Evolutionary conservation across 2,888 invertebrate genomes (phyloP).

Genomic region (Caenorhabditis virilis): DNA sequence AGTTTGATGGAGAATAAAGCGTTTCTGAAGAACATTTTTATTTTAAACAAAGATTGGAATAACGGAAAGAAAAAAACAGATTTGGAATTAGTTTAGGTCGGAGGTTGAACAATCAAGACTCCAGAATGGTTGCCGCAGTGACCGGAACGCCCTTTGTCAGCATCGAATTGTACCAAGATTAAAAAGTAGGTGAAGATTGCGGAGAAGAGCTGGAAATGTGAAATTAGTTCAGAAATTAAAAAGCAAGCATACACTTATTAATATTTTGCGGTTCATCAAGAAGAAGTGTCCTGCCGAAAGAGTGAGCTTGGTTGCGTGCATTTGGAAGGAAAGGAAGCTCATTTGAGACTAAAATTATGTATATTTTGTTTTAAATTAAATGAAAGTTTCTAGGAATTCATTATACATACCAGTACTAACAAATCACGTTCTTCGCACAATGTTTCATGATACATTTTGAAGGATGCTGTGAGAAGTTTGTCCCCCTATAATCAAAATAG

Average conservation of each 20-base stretch:
- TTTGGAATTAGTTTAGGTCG: conserved; percentile 5
- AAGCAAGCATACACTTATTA: conserved; percentile 38
- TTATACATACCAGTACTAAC: conserved; percentile 42
- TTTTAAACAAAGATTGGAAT: background rate
- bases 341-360: conserved; percentile 46
- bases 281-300: conserved; percentile 49
- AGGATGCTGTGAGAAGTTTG: conserved; percentile 45
- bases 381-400: too few relatives aligned
- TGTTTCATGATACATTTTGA: conserved; percentile 56
- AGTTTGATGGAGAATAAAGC: background rate
- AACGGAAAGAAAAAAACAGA: background rate
- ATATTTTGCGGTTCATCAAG: conserved; percentile 51
- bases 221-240: background rate
- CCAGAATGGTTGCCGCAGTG: conserved; percentile 28
- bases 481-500: conserved; percentile 47
- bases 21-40: background rate
- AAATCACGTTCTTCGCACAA: conserved; percentile 50
- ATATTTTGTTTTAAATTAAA: background rate
- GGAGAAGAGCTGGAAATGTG: conserved; percentile 40
- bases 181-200: conserved; percentile 54
- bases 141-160: conserved; percentile 16
- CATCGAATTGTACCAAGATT: conserved; percentile 44
- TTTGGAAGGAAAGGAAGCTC: conserved; percentile 53
- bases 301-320: conserved; percentile 51
- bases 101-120: conserved; percentile 30